A percentile compares a stretch with the other conserved stretches of the same genome.
phyloP scores from a whole-genome alignment of 1,140 invertebrate genomes.

The Danaus melanippus region DNA sequence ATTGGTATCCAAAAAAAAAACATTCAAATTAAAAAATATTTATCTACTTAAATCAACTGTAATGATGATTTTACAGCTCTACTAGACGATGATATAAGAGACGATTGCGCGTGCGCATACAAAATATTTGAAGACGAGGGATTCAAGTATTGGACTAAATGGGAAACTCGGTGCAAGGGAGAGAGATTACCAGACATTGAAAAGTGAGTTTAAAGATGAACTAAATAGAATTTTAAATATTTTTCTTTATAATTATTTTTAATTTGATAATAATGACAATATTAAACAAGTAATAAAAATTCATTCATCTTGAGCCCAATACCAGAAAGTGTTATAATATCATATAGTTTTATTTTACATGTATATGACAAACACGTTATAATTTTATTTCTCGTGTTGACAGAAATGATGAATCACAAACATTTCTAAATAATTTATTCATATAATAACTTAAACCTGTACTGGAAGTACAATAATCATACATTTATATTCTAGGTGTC shows the following conservation, averaged over 20 bases:
- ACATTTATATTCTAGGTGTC: conserved; percentile 34
- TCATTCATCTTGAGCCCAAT: too few relatives aligned
- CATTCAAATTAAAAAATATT: too few relatives aligned
- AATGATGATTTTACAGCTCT: conserved; percentile 55
- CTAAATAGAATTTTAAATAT: too few relatives aligned
- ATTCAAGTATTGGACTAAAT: conserved; percentile 80
- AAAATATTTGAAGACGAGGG: conserved; percentile 75
- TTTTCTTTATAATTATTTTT: not conserved
- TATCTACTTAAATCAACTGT: too few relatives aligned
- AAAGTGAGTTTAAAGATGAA: conserved; percentile 35
- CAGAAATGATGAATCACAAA: too few relatives aligned
- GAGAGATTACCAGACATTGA: conserved; percentile 73
- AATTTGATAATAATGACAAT: too few relatives aligned
- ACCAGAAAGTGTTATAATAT: too few relatives aligned
- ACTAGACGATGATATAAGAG: conserved; percentile 77
- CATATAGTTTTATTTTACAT: too few relatives aligned
- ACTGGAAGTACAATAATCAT: too few relatives aligned
- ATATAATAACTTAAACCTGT: too few relatives aligned
- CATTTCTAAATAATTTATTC: too few relatives aligned
- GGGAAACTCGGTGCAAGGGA: conserved; percentile 78
- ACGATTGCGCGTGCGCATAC: conserved; percentile 78
- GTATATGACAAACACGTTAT: not conserved
- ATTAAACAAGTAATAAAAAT: not conserved
- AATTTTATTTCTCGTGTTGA: not conserved
- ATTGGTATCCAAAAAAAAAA: too few relatives aligned